Evolutionary conservation across 2,113 vertebrate genomes (phyloP).

Genomic region (Lutjanus erythropterus): DNA sequence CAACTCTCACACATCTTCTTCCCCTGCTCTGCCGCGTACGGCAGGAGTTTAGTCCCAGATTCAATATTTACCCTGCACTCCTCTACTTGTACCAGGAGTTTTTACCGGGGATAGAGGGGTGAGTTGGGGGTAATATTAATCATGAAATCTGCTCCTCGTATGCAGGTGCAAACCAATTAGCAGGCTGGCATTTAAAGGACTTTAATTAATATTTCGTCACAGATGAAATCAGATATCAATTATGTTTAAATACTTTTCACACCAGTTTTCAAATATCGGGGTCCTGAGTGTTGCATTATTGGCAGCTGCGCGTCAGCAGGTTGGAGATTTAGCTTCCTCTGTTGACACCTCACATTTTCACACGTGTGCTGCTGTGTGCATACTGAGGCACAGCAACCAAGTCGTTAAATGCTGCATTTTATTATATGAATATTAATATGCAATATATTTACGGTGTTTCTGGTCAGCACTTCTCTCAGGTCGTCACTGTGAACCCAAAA

Average conservation of each 20-base stretch:
- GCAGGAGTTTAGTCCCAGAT: slow-evolving; percentile 97
- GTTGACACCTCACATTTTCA: slow-evolving; percentile 40
- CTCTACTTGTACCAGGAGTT: slow-evolving; percentile 93
- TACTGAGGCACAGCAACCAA: slow-evolving; percentile 6
- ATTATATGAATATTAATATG: not conserved
- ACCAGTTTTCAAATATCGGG: slow-evolving; percentile 86
- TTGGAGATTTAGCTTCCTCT: slow-evolving; percentile 32
- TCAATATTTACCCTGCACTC: slow-evolving; percentile 99
- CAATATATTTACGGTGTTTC: not conserved
- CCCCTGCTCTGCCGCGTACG: slow-evolving; percentile 86
- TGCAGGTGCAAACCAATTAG: slow-evolving; percentile 99
- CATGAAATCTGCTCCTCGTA: slow-evolving; percentile 88
- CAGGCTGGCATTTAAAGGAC: slow-evolving; percentile 96
- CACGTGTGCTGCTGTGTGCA: slow-evolving; percentile 21
- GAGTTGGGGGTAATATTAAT: slow-evolving; percentile 87
- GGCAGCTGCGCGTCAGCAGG: slow-evolving; percentile 54
- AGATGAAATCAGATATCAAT: slow-evolving; percentile 92
- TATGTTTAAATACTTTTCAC: slow-evolving; percentile 93
- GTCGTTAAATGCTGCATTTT: slow-evolving; percentile 23
- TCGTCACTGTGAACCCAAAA: not conserved
- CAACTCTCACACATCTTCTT: slow-evolving; percentile 77
- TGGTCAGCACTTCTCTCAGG: not conserved
- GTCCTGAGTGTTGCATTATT: slow-evolving; percentile 42
- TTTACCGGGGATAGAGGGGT: slow-evolving; percentile 89
- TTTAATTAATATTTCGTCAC: slow-evolving; percentile 98